These are phyloP conservation scores for Felis chaus DNA, from an alignment of 2,113 vertebrate genomes.

Conservation along the genomic window DNA sequence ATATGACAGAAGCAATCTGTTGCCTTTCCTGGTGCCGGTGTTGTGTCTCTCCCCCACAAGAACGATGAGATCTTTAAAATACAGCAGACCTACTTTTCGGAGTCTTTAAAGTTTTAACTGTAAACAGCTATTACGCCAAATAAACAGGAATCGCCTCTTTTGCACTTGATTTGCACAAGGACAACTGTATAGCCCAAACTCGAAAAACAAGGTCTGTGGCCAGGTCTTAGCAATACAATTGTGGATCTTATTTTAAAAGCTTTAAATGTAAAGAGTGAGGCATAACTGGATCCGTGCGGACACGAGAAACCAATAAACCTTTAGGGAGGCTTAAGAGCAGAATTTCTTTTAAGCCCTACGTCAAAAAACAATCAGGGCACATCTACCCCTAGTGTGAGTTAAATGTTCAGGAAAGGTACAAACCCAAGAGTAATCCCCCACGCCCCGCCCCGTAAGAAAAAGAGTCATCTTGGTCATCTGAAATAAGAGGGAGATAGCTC, in stretches of 20 bases:
- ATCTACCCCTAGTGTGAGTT: not conserved
- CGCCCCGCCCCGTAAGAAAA: too few relatives aligned
- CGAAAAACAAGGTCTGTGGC: conserved; percentile 4
- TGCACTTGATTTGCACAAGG: conserved; percentile 61
- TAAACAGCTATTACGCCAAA: conserved; percentile 84
- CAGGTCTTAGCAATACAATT: not conserved
- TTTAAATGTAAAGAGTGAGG: conserved; percentile 6
- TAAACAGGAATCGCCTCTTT: conserved; percentile 76
- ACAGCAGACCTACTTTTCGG: conserved; percentile 75
- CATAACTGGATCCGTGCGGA: not conserved
- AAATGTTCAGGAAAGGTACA: conserved; percentile 15
- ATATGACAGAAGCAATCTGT: conserved; percentile 85
- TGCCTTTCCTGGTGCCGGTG: conserved; percentile 77
- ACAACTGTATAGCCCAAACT: conserved; percentile 46
- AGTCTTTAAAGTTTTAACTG: conserved; percentile 83
- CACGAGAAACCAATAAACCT: conserved; percentile 29
- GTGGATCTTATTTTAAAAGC: not conserved
- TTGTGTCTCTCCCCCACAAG: conserved; percentile 69
- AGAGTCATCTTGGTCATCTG: not conserved
- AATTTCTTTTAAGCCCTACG: not conserved
- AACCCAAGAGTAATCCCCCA: not conserved
- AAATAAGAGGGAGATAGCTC: not conserved
- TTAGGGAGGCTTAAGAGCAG: not conserved
- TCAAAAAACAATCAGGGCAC: not conserved
- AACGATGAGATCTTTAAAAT: conserved; percentile 82